Base-by-base conservation (phyloP, 2,888 invertebrate genomes). In the Pollenia labialis region DNA sequence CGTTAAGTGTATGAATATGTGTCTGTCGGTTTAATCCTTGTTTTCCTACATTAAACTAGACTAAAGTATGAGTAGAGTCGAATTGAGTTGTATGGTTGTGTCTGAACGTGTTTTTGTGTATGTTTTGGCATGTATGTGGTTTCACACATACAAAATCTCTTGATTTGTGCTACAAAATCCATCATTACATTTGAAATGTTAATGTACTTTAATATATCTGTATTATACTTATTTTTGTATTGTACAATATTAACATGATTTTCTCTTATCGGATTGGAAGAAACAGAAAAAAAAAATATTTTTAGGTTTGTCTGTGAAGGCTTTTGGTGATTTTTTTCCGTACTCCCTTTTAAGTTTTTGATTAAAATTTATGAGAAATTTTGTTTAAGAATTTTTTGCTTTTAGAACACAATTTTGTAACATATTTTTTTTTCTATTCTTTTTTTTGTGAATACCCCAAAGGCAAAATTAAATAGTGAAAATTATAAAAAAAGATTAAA, bases 151-250 rank as follows among this genome's bases (percentile, higher is more conserved):
- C 44, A 75, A 72, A 84, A 66, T 52, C 72, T 74, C 23, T 74
- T 84, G 79, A 84, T 79, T 79, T 84, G 79, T 79, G 50, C 58
- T 80, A 69, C 60, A 68, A 75, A 80, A 80, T 80, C 23, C 60
- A 85, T 85, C 84, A 80, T 85, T 74, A 69, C 54, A 80, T 79
- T 68, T 68, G 50, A 80, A 85, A 80, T 60, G 74, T 84, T 80
- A 74, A 85, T 85, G 58, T 80, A 60, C 68, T 74, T 79, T 50
- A n/a, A 74, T 46, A 64, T 58, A 40, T 66, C 58, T 68, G 48
- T 58, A 46, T 68, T 68, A 48, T 46, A n/a, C 4, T 56, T 56
- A 50, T 74, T 50, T 50, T 6, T 71, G 16, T 54, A 46, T 68
- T 44, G 16, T 74, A 32, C 9, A 32, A 52, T 69, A 85, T 74